Evolutionary conservation across 2,888 invertebrate species (phyloP), one percentile per base, ranked within the genome.

Genomic region (Tribolium freemani): DNA sequence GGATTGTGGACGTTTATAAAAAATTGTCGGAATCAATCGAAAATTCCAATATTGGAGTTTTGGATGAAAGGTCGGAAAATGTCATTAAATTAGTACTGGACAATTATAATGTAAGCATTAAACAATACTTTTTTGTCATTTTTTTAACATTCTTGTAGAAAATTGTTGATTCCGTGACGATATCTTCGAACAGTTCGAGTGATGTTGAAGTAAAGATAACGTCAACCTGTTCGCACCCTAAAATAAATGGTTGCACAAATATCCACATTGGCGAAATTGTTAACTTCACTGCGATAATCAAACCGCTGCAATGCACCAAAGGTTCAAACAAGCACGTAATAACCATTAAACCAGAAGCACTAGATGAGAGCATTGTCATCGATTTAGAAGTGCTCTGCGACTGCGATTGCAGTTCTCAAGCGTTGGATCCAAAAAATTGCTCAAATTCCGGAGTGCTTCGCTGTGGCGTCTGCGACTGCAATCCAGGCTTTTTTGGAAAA

Each of bases 371-470:
- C 75, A 84, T 96, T 10, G 87, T 85, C 0, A 86, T 96, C 21
- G 89, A 93, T 30, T 84, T 96, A 30, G 89, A 92, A 58, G 87
- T 93, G 31, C 86, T 93, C 54, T 94, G 93, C 80, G 90, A 91
- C 71, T 96, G 96, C 84, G 88, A 90, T 26, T 96, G 95, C 81
- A 86, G 85, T 56, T 81, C 84, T 3, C 85, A 80, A 64, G 83
- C 87, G 77, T 45, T 71, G 0, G 84, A 88, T 63, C 88, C 90
- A 2, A 10, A 71, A 0, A 80, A 85, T 63, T 90, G 89, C 74
- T 78, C 80, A 2, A 71, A 57, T 26, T 56, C 73, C 8, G 80
- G 81, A 8, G 74, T 79, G 10, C 58, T 78, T 21, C 76, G 78
- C 53, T 84, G 84, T 51, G 93, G 92, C 0, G 86, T 88, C 5